Evolutionary conservation across 2,888 invertebrate species (phyloP), one percentile per base, ranked within the genome.

Genomic region (Rhaphigaster nebulosa): DNA sequence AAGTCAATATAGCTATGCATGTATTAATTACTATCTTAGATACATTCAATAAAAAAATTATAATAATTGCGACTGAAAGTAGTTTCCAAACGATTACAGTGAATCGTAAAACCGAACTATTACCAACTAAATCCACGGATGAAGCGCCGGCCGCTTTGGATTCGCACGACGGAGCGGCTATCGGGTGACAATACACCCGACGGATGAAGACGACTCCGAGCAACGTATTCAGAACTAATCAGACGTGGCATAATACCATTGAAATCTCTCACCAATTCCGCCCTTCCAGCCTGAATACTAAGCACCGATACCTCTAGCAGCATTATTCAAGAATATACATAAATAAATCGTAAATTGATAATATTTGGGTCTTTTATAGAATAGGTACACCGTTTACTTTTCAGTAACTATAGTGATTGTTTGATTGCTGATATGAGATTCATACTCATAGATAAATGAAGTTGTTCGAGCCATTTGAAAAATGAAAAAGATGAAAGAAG

Each of bases 141-240:
- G 34, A 8, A 20, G 34, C 70, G 34, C 34, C 70, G 70, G 38
- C 70, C 34, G 20, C 38, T 76, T 76, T 6, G 70, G 34, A 38
- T 76, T 34, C 29, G 70, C 34, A 34, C 20, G 70, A 76, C 70
- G 10, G 65, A 29, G 29, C 65, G 13, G 34, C 34, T 76, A 15
- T 65, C 18, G 65, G 38, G 70, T 76, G 34, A 34, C 70, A 76
- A 76, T 76, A 76, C 70, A 76, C 8, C 18, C 6, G 20, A 23
- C 18, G 70, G 70, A 34, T 76, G 70, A 76, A 76, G 70, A 76
- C 70, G 20, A 10, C 70, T 23, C 70, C 12, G 20, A 76, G 38
- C 70, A 38, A 20, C 34, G 34, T 20, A 76, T 76, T 76, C 34
- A 76, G 70, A 38, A 76, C 70, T 76, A 76, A 76, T 76, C 70